Percentiles rank a stretch among this genome's conserved stretches.
Evolutionary conservation across 2,888 invertebrate genomes (phyloP).

Genomic region (Allygus modestus): DNA sequence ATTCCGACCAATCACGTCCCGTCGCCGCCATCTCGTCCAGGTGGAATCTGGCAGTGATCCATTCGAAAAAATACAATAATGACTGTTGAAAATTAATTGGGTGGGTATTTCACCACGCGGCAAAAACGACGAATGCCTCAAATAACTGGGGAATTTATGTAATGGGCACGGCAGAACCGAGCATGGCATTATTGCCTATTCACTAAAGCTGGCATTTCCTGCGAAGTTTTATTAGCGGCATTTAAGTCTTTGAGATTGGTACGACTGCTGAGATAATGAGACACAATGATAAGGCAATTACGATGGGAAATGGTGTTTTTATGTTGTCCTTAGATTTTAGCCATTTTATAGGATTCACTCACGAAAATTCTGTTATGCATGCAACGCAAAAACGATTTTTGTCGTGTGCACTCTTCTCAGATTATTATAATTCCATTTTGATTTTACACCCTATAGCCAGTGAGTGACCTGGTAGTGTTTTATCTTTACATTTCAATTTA

Average conservation of each 20-base stretch:
- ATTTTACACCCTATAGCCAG: too few relatives aligned
- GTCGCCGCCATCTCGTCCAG: slow-evolving; percentile 4
- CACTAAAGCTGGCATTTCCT: slow-evolving; percentile 12
- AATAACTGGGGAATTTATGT: slow-evolving; percentile 3
- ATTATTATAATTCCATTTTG: too few relatives aligned
- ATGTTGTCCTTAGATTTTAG: background rate
- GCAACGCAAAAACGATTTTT: too few relatives aligned
- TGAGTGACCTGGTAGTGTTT: too few relatives aligned
- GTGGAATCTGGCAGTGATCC: slow-evolving; percentile 24
- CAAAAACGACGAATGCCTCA: background rate
- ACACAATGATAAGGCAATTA: background rate
- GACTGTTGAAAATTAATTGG: slow-evolving; percentile 35
- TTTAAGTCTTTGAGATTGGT: background rate
- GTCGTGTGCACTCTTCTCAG: too few relatives aligned
- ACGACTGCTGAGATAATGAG: background rate
- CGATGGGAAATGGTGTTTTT: background rate
- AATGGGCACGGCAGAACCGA: background rate
- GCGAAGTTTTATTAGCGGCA: background rate
- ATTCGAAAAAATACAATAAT: slow-evolving; percentile 47
- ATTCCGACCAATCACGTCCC: slow-evolving; percentile 32
- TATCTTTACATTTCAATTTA: too few relatives aligned
- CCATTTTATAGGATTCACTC: background rate
- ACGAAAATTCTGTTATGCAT: background rate
- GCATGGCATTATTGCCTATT: slow-evolving; percentile 7
- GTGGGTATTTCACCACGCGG: slow-evolving; percentile 21